Conservation (phyloP, 2,113 vertebrate genomes). For the Alligator sinensis region DNA sequence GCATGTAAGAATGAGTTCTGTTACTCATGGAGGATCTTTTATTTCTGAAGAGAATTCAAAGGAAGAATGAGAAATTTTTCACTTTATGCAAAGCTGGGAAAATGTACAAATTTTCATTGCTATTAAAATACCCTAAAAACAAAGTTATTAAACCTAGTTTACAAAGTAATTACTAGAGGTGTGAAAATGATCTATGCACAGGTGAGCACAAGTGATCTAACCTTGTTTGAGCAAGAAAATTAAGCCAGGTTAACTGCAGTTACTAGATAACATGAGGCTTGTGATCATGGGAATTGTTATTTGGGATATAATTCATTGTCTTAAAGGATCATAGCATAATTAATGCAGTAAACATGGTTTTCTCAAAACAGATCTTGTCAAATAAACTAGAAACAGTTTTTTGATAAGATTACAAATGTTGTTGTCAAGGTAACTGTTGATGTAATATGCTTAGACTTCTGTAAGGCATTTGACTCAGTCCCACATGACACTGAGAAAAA, state of each 20-base stretch:
- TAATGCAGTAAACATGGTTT: not conserved
- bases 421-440: not conserved
- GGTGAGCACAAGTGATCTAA: not conserved
- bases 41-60: slow-evolving; percentile 51
- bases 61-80: slow-evolving; percentile 47
- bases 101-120: not conserved
- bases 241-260: not conserved
- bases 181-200: not conserved
- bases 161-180: not conserved
- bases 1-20: slow-evolving; percentile 50
- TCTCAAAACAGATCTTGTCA: slow-evolving; percentile 20
- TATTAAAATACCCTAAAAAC: slow-evolving; percentile 34
- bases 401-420: not conserved
- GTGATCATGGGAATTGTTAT: not conserved
- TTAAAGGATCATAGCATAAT: not conserved
- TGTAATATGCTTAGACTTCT: not conserved
- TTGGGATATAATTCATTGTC: not conserved
- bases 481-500: not conserved
- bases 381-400: not conserved
- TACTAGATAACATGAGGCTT: not conserved
- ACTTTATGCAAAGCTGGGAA: slow-evolving; percentile 55
- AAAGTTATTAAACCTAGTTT: slow-evolving; percentile 47
- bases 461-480: not conserved
- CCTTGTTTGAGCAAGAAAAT: not conserved
- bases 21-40: slow-evolving; percentile 36